A percentile compares a stretch with the other conserved stretches of the same genome.
These are phyloP conservation scores for Molanna angustata DNA, from an alignment of 2,888 invertebrate species.

Conservation along the genomic window DNA sequence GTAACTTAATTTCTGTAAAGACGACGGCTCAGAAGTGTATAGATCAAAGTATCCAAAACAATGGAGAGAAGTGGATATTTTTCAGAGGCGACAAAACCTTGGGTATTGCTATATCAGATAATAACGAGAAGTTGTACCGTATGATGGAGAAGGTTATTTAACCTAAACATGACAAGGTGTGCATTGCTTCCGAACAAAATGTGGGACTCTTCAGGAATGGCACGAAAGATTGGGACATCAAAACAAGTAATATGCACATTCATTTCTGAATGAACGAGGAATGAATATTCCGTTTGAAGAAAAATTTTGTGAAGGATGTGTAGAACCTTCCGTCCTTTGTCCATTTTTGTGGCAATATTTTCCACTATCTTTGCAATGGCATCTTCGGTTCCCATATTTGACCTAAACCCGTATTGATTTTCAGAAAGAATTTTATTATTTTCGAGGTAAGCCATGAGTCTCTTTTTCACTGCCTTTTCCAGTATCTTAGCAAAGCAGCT, in stretches of 20 bases:
- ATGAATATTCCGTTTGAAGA: not conserved
- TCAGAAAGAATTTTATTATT: too few species aligned
- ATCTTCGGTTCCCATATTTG: too few species aligned
- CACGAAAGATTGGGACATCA: conserved; percentile 2
- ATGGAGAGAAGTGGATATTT: not conserved
- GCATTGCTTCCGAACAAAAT: not conserved
- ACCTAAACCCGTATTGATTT: too few species aligned
- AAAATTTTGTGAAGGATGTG: conserved; percentile 1
- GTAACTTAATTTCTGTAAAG: conserved; percentile 5
- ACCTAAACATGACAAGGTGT: not conserved
- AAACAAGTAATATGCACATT: conserved; percentile 1
- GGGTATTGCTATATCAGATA: not conserved
- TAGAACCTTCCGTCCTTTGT: too few species aligned
- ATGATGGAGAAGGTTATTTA: not conserved
- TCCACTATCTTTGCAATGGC: too few species aligned
- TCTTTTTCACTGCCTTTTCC: too few species aligned
- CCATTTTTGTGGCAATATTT: too few species aligned
- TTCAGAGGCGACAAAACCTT: not conserved
- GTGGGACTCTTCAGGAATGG: conserved; percentile 1
- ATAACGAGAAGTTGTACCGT: not conserved
- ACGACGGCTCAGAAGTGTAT: conserved; percentile 2
- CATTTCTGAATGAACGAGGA: not conserved
- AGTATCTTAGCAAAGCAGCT: too few species aligned
- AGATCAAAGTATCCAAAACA: not conserved
- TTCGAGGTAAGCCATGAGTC: too few species aligned